Conservation (phyloP, 2,888 invertebrate species). For the Erannis defoliaria region DNA sequence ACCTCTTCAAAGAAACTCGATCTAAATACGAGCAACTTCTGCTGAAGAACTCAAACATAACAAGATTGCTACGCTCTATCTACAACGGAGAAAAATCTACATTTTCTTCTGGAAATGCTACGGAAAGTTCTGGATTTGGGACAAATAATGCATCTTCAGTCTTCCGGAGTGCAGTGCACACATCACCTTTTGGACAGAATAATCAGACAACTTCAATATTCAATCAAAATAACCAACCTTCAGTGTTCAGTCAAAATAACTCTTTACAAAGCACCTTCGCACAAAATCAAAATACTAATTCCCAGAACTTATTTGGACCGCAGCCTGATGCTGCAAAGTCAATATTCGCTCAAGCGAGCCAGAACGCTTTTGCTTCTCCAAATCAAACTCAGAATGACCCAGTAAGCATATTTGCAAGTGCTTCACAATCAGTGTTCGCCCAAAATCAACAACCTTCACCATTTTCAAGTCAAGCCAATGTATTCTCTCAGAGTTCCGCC, state of each 20-base stretch:
- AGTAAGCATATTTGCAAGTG: slow-evolving; percentile 58
- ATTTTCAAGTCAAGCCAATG: slow-evolving; percentile 40
- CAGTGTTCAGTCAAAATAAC: slow-evolving; percentile 46
- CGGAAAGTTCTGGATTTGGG: slow-evolving; percentile 48
- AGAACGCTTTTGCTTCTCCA: slow-evolving; percentile 47
- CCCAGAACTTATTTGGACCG: slow-evolving; percentile 30
- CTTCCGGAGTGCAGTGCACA: slow-evolving; percentile 68
- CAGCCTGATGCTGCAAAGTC: slow-evolving; percentile 45
- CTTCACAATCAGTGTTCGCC: slow-evolving; percentile 41
- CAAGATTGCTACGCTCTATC: slow-evolving; percentile 62
- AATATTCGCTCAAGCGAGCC: slow-evolving; percentile 57
- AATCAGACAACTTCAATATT: slow-evolving; percentile 38
- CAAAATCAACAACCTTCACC: slow-evolving; percentile 42
- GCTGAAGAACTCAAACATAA: slow-evolving; percentile 58
- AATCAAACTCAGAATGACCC: slow-evolving; percentile 46
- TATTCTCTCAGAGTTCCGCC: slow-evolving; percentile 48
- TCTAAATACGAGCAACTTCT: slow-evolving; percentile 66
- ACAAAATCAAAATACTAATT: slow-evolving; percentile 11
- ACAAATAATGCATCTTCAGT: slow-evolving; percentile 62
- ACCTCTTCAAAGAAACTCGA: slow-evolving; percentile 61
- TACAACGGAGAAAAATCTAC: slow-evolving; percentile 65
- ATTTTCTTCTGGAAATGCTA: slow-evolving; percentile 56
- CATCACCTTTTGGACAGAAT: slow-evolving; percentile 43
- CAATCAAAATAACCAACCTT: slow-evolving; percentile 41
- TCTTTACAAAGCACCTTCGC: slow-evolving; percentile 25